Conservation (phyloP, 2,797 vertebrate genomes). For the Myioborus miniatus region DNA sequence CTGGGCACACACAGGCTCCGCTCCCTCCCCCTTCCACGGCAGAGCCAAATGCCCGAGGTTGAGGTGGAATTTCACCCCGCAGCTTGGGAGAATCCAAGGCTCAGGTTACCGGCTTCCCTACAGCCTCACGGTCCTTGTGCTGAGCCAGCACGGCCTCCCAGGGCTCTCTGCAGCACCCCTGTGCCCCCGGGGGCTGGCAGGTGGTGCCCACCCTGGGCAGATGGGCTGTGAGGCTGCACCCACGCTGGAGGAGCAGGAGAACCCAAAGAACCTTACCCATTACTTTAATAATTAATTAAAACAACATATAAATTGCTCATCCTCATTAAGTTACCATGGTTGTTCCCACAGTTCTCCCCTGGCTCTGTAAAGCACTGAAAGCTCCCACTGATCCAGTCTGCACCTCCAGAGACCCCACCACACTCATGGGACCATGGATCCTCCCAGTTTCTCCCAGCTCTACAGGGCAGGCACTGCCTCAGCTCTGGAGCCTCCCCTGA, state of each 20-base stretch:
- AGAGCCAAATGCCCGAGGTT: background rate
- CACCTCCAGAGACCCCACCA: background rate
- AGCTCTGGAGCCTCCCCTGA: background rate
- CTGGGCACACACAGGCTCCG: background rate
- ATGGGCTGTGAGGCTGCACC: background rate
- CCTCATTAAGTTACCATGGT: background rate
- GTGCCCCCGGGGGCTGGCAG: background rate
- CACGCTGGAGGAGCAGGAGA: fast-evolving
- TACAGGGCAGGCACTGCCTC: background rate
- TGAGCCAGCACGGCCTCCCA: background rate
- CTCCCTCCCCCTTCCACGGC: background rate
- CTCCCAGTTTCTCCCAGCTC: background rate
- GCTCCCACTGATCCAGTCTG: background rate
- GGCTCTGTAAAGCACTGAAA: background rate
- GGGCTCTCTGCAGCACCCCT: background rate
- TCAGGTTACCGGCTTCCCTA: background rate
- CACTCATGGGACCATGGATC: background rate
- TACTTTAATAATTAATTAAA: background rate
- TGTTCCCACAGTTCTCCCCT: background rate
- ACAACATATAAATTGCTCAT: background rate
- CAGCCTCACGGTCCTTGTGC: background rate
- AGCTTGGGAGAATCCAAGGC: background rate
- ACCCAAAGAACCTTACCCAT: background rate
- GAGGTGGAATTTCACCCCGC: background rate
- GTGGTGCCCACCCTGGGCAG: background rate